phyloP scores from a whole-genome alignment of 2,888 invertebrate species.

The Cloeon dipterum region DNA sequence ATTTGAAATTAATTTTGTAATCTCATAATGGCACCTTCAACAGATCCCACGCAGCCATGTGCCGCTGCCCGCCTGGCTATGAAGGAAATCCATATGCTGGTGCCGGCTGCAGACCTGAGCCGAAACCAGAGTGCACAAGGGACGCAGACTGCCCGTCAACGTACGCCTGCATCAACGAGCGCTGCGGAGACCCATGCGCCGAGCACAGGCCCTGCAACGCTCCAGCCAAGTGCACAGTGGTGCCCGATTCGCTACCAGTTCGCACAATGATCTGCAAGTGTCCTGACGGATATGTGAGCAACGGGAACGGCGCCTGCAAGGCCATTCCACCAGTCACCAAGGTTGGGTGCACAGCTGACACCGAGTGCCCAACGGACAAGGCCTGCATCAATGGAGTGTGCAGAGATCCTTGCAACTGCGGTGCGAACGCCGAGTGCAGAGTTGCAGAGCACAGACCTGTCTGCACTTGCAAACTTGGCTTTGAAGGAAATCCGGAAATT shows the following conservation, averaged over 20 bases:
- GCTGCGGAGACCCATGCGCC: conserved; percentile 64
- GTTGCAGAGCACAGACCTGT: conserved; percentile 69
- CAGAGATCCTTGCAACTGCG: conserved; percentile 65
- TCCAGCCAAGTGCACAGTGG: conserved; percentile 60
- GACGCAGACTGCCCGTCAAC: conserved; percentile 63
- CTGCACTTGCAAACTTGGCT: conserved; percentile 64
- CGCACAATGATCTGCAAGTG: conserved; percentile 79
- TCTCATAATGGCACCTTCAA: too few species aligned
- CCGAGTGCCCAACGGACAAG: conserved; percentile 52
- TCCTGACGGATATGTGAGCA: conserved; percentile 68
- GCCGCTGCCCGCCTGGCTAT: conserved; percentile 55
- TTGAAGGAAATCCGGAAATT: conserved; percentile 62
- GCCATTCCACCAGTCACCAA: conserved; percentile 38
- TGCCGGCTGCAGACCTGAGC: conserved; percentile 36
- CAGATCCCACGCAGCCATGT: conserved; percentile 61
- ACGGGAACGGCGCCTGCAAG: conserved; percentile 57
- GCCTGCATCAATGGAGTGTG: conserved; percentile 64
- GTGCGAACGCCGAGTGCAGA: conserved; percentile 61
- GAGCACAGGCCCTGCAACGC: conserved; percentile 53
- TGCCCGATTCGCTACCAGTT: conserved; percentile 50
- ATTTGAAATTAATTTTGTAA: too few species aligned
- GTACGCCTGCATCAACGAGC: conserved; percentile 56
- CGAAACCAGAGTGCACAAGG: conserved; percentile 48
- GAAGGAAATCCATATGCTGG: conserved; percentile 62
- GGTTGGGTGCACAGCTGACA: conserved; percentile 46